phyloP scores from a whole-genome alignment of 2,888 invertebrate genomes.

The Cheilosia soror region DNA sequence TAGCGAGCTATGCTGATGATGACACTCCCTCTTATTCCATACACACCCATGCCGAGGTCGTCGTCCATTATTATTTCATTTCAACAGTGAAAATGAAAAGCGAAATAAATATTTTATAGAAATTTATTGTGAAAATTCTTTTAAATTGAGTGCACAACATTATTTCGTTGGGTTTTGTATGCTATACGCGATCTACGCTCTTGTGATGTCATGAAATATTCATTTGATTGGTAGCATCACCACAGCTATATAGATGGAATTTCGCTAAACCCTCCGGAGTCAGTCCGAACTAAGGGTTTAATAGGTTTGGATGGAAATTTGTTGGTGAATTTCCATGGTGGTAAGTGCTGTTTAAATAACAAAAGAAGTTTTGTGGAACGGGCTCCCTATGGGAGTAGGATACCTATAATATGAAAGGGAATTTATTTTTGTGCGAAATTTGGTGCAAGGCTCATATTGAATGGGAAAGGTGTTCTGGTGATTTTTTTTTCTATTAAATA shows the following conservation, averaged over 20 bases:
- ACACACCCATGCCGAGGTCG: constrained; percentile 8
- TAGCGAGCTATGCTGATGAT: constrained; percentile 32
- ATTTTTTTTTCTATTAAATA: not conserved
- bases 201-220: constrained; percentile 69
- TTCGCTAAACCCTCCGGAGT: not conserved
- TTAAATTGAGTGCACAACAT: constrained; percentile 72
- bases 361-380: constrained; percentile 11
- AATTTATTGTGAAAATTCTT: constrained; percentile 74
- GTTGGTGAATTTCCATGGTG: constrained; percentile 37
- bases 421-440: not conserved
- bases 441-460: constrained; percentile 15
- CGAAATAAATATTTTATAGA: constrained; percentile 74
- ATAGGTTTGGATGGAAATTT: constrained; percentile 65
- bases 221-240: constrained; percentile 67
- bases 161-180: constrained; percentile 27
- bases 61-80: constrained; percentile 72
- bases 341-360: constrained; percentile 52
- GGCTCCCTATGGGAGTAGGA: not conserved
- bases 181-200: not conserved
- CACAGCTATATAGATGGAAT: not conserved
- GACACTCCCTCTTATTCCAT: constrained; percentile 16
- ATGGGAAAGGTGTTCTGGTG: not conserved
- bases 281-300: constrained; percentile 48
- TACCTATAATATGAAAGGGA: not conserved
- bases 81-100: constrained; percentile 64